Evolutionary conservation across 2,888 invertebrate species (phyloP).

Genomic region (Stenurella melanura): DNA sequence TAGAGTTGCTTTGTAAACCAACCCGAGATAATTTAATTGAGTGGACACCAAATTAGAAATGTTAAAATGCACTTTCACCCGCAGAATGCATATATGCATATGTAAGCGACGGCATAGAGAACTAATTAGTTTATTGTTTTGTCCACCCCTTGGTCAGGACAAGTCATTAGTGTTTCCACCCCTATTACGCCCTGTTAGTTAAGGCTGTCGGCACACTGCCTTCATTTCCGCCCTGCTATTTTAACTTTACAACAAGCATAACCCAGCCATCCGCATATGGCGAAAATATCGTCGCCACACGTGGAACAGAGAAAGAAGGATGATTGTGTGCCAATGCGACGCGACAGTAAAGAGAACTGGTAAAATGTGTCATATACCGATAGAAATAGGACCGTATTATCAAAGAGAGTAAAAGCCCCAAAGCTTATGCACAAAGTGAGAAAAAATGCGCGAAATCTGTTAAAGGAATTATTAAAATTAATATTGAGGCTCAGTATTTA

Average conservation of each 20-base stretch:
- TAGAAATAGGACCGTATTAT: slow-evolving; percentile 20
- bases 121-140: slow-evolving; percentile 61
- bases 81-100: slow-evolving; percentile 18
- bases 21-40: neutral
- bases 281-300: slow-evolving; percentile 28
- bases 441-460: neutral
- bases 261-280: slow-evolving; percentile 39
- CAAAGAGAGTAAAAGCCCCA: neutral
- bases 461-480: neutral
- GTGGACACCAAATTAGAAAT: neutral
- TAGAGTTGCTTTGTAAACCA: neutral
- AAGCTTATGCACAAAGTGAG: neutral
- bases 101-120: slow-evolving; percentile 33
- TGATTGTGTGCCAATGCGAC: slow-evolving; percentile 15
- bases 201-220: slow-evolving; percentile 54
- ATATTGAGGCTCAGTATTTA: too few relatives aligned
- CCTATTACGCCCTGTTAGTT: slow-evolving; percentile 53
- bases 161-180: slow-evolving; percentile 55
- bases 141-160: slow-evolving; percentile 55
- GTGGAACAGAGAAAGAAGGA: slow-evolving; percentile 35
- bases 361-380: slow-evolving; percentile 15
- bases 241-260: slow-evolving; percentile 50
- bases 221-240: slow-evolving; percentile 60
- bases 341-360: slow-evolving; percentile 18
- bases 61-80: slow-evolving; percentile 21